phyloP scores from a whole-genome alignment of 1,140 invertebrate species.

The Adelges cooleyi region DNA sequence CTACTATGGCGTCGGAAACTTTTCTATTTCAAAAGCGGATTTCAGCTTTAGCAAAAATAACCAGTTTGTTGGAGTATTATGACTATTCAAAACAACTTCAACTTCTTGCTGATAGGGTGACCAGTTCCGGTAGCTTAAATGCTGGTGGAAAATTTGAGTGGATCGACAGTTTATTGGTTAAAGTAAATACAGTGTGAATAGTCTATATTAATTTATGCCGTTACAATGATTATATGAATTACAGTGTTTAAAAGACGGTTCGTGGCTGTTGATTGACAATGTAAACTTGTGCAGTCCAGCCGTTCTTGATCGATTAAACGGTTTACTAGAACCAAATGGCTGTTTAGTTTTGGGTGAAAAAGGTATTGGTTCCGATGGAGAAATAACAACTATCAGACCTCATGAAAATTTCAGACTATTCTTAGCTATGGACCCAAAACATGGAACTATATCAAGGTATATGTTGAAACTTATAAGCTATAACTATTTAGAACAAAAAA shows the following conservation, averaged over 20 bases:
- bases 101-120: background rate
- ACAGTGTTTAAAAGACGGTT: conserved; percentile 65
- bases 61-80: background rate
- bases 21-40: conserved; percentile 25
- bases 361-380: conserved; percentile 59
- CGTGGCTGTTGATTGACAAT: conserved; percentile 91
- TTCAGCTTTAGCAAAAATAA: background rate
- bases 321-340: conserved; percentile 85
- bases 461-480: conserved; percentile 13
- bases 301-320: conserved; percentile 91
- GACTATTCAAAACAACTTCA: background rate
- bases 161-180: conserved; percentile 88
- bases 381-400: conserved; percentile 63
- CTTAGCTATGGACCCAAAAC: conserved; percentile 85
- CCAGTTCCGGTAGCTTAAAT: conserved; percentile 27
- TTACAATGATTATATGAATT: too few relatives aligned
- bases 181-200: conserved; percentile 42
- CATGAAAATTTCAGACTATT: conserved; percentile 89
- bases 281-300: conserved; percentile 95
- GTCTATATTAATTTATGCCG: too few relatives aligned
- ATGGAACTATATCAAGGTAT: conserved; percentile 85
- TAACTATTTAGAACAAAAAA: background rate
- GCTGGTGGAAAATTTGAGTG: conserved; percentile 84
- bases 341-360: conserved; percentile 82
- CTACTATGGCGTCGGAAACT: conserved; percentile 24